phyloP scores from a whole-genome alignment of 2,113 vertebrate species.

The Polyodon spathula region DNA sequence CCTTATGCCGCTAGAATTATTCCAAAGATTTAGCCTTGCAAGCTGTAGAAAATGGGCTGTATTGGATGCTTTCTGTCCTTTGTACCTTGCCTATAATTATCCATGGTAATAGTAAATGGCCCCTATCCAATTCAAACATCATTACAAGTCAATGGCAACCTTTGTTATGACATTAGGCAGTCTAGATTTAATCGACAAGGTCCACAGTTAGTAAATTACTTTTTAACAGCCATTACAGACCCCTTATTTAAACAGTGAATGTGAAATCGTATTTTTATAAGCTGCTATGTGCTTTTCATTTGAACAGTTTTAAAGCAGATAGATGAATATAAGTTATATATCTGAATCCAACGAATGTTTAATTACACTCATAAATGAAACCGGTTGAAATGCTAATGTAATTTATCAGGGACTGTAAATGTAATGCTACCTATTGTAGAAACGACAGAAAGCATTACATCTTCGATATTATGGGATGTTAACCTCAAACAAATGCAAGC shows the following conservation, averaged over 20 bases:
- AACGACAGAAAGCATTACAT: too few species aligned
- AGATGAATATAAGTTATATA: too few species aligned
- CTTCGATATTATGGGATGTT: too few species aligned
- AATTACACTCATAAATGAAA: too few species aligned
- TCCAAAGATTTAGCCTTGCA: background rate
- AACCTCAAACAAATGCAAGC: background rate
- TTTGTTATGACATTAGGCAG: background rate
- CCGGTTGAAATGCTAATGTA: background rate
- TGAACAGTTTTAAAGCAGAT: too few species aligned
- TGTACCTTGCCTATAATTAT: background rate
- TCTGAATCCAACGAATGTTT: too few species aligned
- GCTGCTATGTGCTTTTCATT: too few species aligned
- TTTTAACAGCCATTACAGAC: background rate
- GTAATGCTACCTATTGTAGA: too few species aligned
- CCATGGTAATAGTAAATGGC: conserved; percentile 1
- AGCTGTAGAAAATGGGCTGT: background rate
- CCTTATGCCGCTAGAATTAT: too few species aligned
- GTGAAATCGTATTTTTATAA: background rate
- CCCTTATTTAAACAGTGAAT: background rate
- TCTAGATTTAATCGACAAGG: conserved; percentile 5
- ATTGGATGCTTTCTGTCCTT: background rate
- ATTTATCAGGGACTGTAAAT: background rate
- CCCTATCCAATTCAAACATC: conserved; percentile 7
- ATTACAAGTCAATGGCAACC: background rate
- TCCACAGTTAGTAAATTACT: conserved; percentile 1